Conservation (phyloP, 1,140 invertebrate genomes). For the Phymastichus coffea region DNA sequence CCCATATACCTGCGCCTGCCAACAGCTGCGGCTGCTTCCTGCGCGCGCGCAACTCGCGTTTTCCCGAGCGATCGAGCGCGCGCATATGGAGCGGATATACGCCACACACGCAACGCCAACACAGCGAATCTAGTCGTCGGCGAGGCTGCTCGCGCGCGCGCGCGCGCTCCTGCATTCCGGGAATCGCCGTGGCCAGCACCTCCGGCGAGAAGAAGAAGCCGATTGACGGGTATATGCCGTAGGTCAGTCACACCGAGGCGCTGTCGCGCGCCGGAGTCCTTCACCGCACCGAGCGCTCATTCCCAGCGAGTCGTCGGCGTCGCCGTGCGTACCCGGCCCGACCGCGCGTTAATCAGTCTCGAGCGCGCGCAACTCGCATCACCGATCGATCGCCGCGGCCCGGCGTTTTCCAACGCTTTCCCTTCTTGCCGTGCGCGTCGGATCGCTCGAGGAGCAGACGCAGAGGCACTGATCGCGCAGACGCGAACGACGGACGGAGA, state of each 20-base stretch:
- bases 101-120: neutral
- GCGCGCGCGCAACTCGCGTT: too few relatives aligned
- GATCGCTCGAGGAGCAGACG: too few relatives aligned
- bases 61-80: neutral
- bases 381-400: neutral
- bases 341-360: neutral
- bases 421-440: too few relatives aligned
- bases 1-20: neutral
- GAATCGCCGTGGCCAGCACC: too few relatives aligned
- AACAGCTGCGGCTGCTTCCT: neutral
- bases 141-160: conserved; percentile 1
- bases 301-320: neutral
- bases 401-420: too few relatives aligned
- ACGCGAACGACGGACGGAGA: too few relatives aligned
- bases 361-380: neutral
- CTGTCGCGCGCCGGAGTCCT: neutral
- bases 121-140: conserved; percentile 22
- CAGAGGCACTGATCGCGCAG: too few relatives aligned
- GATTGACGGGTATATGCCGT: conserved; percentile 26
- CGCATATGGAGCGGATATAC: conserved; percentile 5
- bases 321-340: too few relatives aligned
- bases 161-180: too few relatives aligned
- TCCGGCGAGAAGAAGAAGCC: conserved; percentile 22
- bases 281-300: too few relatives aligned
- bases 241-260: conserved; percentile 9